Percentiles rank a stretch among this genome's conserved stretches.
Evolutionary conservation across 92 coral and sea anemone genomes (phyloP).

Genomic region (Actinernus sp.): DNA sequence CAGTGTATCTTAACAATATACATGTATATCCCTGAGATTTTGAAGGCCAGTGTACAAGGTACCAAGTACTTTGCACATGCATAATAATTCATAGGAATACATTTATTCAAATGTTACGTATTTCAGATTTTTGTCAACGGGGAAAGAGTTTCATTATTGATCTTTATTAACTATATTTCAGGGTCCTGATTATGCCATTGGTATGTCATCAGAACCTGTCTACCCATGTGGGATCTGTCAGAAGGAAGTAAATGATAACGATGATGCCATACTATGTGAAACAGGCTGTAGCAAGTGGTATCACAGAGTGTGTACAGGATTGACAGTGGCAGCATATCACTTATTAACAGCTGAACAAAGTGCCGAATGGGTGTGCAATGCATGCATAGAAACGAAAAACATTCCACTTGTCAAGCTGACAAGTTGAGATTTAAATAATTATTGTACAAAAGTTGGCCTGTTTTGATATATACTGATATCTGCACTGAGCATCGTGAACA

Average conservation of each 20-base stretch:
- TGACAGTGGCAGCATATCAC: conserved; percentile 91
- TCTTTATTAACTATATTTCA: conserved; percentile 7
- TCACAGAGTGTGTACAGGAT: conserved; percentile 95
- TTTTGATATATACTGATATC: too few relatives aligned
- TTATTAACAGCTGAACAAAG: conserved; percentile 84
- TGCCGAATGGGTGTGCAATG: conserved; percentile 99
- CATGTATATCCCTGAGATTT: too few relatives aligned
- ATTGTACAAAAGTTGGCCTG: conserved; percentile 9
- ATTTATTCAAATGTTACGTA: too few relatives aligned
- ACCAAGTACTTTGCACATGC: too few relatives aligned
- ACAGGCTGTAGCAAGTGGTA: conserved; percentile 98
- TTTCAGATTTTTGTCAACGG: too few relatives aligned
- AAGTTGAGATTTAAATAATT: conserved; percentile 33
- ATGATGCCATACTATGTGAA: conserved; percentile 97
- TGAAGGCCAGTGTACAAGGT: too few relatives aligned
- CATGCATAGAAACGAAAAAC: conserved; percentile 88
- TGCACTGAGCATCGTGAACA: too few relatives aligned
- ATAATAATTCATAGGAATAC: too few relatives aligned
- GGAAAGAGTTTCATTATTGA: too few relatives aligned
- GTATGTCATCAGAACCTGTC: conserved; percentile 46
- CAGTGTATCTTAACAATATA: too few relatives aligned
- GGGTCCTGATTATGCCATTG: conserved; percentile 23
- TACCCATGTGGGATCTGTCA: conserved; percentile 98
- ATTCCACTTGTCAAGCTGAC: conserved; percentile 91
- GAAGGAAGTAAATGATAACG: conserved; percentile 94